Evolutionary conservation across 2,888 invertebrate species (phyloP), one percentile per base, ranked within the genome.

Genomic region (Parascotia fuliginaria): DNA sequence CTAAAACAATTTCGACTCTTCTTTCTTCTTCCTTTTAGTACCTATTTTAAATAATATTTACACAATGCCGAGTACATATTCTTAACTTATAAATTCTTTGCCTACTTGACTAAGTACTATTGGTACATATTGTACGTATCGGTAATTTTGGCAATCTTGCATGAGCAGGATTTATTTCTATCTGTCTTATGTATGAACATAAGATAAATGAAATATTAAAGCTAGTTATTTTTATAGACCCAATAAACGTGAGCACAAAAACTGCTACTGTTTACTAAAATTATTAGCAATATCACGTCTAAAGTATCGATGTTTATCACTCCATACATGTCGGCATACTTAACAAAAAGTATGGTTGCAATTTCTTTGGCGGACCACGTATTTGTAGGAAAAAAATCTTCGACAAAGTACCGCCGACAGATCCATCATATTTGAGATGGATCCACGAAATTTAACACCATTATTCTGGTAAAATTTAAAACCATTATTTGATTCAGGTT

Each of bases 401-500:
- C 70, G 71, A 70, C 75, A 83, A 84, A 77, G 77, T 56, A 58
- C 75, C 71, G 83, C 86, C 83, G 81, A 79, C 85, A 83, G 80
- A 91, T 90, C 80, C 75, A 88, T 90, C 91, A 90, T 87, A 80
- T 78, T 70, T 70, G 75, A 71, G 81, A 80, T 81, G 67, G 75
- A 82, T 86, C 75, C 78, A 79, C 71, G 91, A 90, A 89, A 91
- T 88, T 87, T 85, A 90, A 90, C 88, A 87, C 90, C 82, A 85
- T 87, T 87, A 85, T 87, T 72, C 80, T 70, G 78, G 76, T 77
- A 81, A 79, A 76, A 81, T 79, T 79, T 87, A 78, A 85, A 84
- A 73, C 87, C 69, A 84, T 88, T 89, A 85, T 88, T 82, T 78
- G 79, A 72, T 58, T 64, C 73, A 71, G 78, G 78, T 76, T 72